Evolutionary conservation across 30 jellyfish, hydroid and myxozoan genomes (phyloP).

Genomic region (Sanderia malayensis): DNA sequence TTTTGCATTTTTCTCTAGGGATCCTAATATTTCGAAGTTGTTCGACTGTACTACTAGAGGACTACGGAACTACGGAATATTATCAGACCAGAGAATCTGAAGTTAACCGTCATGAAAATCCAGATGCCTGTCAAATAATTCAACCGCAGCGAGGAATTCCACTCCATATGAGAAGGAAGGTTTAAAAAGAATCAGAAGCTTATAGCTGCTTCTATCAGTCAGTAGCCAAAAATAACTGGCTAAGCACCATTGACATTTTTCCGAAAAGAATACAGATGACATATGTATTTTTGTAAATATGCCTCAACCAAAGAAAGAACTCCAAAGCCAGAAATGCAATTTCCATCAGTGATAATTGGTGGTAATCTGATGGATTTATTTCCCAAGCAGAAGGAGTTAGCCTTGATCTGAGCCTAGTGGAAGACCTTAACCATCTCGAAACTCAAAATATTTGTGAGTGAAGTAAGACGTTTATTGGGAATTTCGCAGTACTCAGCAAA

Average conservation of each 20-base stretch:
- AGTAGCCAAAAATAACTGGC: background rate
- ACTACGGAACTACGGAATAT: no score
- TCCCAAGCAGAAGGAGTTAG: background rate
- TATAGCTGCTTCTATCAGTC: background rate
- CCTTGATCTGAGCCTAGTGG: constrained; percentile 19
- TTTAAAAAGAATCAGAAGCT: background rate
- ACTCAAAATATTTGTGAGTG: constrained; percentile 23
- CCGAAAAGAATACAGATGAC: background rate
- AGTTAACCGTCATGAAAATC: background rate
- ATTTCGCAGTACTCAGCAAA: constrained; percentile 14
- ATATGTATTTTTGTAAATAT: background rate
- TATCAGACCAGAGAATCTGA: background rate
- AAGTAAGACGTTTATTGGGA: constrained; percentile 21
- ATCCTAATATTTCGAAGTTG: no score
- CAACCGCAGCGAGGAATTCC: constrained; percentile 3
- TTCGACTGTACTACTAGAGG: no score
- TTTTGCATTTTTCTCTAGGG: no score
- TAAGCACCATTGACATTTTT: background rate
- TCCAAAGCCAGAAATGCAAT: background rate
- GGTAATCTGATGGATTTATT: background rate
- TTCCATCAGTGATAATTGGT: background rate
- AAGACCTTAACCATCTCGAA: constrained; percentile 23
- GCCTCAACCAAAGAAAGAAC: background rate
- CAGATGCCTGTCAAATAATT: background rate
- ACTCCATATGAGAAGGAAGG: background rate